Conservation (phyloP, 2,113 vertebrate genomes). For the Pachycephala philippinensis region DNA sequence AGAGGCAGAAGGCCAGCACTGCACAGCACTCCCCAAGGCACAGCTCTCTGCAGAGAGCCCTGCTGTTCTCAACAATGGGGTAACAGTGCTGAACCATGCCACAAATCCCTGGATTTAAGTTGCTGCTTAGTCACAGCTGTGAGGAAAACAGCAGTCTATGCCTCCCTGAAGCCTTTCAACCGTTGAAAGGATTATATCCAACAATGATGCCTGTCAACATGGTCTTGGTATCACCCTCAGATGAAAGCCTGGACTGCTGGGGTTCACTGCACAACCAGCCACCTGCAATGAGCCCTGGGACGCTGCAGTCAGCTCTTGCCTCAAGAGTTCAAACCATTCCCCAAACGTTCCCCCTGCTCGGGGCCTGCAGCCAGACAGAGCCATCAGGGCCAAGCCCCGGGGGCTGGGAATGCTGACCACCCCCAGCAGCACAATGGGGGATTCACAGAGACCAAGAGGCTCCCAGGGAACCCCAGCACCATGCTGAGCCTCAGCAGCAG, state of each 20-base stretch:
- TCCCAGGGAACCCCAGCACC: not conserved
- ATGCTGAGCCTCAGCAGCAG: not conserved
- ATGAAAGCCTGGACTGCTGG: not conserved
- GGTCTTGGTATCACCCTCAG: not conserved
- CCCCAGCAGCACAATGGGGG: not conserved
- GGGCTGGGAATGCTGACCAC: not conserved
- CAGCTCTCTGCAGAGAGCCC: not conserved
- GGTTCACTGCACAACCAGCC: not conserved
- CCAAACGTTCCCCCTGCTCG: not conserved
- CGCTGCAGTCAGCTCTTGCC: not conserved
- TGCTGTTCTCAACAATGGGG: not conserved
- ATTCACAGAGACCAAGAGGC: not conserved
- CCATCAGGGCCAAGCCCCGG: rapidly evolving
- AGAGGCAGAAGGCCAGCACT: not conserved
- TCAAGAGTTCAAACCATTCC: not conserved
- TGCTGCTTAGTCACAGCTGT: not conserved
- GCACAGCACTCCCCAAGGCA: not conserved
- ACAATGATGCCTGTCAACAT: rapidly evolving
- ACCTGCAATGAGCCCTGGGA: not conserved
- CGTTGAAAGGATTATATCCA: not conserved
- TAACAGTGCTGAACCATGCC: not conserved
- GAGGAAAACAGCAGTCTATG: not conserved
- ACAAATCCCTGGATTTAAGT: not conserved
- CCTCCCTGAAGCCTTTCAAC: not conserved
- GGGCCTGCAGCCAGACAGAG: not conserved